Percentiles rank a stretch among this genome's conserved stretches.
phyloP scores from a whole-genome alignment of 2,797 vertebrate genomes.

The Pangasius mekongensis region DNA sequence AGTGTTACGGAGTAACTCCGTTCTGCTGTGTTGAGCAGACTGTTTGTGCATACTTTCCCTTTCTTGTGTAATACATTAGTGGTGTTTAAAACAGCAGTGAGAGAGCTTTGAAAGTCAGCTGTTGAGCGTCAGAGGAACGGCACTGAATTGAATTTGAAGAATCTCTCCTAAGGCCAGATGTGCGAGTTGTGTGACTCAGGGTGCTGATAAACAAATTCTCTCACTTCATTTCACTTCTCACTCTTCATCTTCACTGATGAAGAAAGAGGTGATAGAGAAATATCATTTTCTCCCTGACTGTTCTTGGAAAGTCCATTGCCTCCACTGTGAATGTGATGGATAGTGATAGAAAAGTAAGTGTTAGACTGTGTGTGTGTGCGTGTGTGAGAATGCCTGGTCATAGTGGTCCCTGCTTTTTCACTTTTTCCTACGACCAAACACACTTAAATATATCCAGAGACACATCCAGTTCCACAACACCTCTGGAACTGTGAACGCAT shows the following conservation, averaged over 20 bases:
- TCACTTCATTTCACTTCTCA: slow-evolving; percentile 10
- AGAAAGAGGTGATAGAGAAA: not conserved
- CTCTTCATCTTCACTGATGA: not conserved
- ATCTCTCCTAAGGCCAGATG: slow-evolving; percentile 15
- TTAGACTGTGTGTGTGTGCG: too few relatives aligned
- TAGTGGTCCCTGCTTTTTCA: not conserved
- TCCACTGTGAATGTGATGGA: not conserved
- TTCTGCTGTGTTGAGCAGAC: not conserved
- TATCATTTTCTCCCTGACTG: not conserved
- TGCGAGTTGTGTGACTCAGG: not conserved
- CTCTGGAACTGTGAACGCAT: not conserved
- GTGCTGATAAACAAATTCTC: not conserved
- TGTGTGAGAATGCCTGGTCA: not conserved
- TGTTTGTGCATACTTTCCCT: not conserved
- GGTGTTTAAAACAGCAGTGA: slow-evolving; percentile 7
- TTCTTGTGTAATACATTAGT: slow-evolving; percentile 12
- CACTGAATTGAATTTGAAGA: slow-evolving; percentile 23
- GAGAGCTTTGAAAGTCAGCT: not conserved
- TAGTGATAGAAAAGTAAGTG: not conserved
- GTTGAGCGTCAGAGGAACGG: slow-evolving; percentile 18
- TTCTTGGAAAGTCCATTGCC: not conserved
- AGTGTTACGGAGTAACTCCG: not conserved
- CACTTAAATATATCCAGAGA: not conserved
- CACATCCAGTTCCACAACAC: not conserved
- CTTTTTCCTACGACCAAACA: not conserved